These are phyloP conservation scores for Eupithecia tripunctaria DNA, from an alignment of 2,888 invertebrate species.

Conservation along the genomic window DNA sequence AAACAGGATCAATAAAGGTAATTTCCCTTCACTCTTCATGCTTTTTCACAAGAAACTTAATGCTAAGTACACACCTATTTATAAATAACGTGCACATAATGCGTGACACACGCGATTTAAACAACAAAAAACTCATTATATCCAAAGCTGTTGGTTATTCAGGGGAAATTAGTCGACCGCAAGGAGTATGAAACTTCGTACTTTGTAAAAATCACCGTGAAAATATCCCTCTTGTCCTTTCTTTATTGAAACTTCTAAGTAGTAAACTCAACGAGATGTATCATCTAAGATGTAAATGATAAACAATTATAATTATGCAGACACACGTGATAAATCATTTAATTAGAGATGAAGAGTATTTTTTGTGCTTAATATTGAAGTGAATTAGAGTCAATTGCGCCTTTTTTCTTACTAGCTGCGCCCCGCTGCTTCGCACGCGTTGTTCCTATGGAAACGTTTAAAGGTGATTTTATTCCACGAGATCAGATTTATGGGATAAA, in stretches of 20 bases:
- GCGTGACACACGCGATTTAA: slow-evolving; percentile 45
- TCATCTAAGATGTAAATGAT: no score
- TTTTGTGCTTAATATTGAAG: neutral
- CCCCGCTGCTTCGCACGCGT: no score
- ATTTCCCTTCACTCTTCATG: slow-evolving; percentile 19
- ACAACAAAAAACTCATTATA: slow-evolving; percentile 38
- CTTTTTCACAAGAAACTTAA: slow-evolving; percentile 32
- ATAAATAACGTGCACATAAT: slow-evolving; percentile 35
- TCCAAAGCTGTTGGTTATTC: slow-evolving; percentile 37
- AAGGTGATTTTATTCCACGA: no score
- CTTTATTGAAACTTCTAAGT: slow-evolving; percentile 8
- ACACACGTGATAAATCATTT: neutral
- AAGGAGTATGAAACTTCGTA: slow-evolving; percentile 29
- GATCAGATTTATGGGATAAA: no score
- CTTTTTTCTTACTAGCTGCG: no score
- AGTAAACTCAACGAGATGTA: no score
- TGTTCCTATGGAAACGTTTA: no score
- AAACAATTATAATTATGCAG: neutral
- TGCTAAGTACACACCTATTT: slow-evolving; percentile 11
- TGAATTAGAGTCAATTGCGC: no score
- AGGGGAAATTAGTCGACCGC: slow-evolving; percentile 39
- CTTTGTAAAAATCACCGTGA: slow-evolving; percentile 12
- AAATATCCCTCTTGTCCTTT: slow-evolving; percentile 4
- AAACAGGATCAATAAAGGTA: slow-evolving; percentile 15
- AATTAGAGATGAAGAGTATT: neutral